Conservation (phyloP, 2,113 vertebrate genomes). For the Bettongia penicillata region DNA sequence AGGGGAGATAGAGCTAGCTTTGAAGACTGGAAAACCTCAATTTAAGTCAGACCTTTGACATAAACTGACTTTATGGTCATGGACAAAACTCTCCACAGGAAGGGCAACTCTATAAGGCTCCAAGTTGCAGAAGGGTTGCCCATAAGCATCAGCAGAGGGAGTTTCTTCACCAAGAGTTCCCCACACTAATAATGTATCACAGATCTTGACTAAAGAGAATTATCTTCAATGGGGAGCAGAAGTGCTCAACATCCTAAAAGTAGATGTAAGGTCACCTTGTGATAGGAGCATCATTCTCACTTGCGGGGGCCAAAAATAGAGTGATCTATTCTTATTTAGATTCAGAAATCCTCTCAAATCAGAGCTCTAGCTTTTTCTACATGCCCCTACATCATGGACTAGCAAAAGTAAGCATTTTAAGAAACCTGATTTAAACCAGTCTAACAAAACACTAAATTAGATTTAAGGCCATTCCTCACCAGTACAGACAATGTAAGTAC, state of each 20-base stretch:
- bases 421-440: constrained; percentile 1
- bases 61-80: background rate
- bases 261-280: constrained; percentile 20
- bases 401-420: constrained; percentile 21
- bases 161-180: background rate
- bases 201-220: background rate
- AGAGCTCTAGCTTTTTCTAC: constrained; percentile 32
- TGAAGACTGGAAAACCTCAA: background rate
- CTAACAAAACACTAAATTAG: constrained; percentile 1
- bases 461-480: constrained; percentile 25
- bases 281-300: constrained; percentile 20
- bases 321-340: constrained; percentile 36
- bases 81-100: background rate
- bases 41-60: background rate
- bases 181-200: background rate
- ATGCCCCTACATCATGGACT: constrained; percentile 1
- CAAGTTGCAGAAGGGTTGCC: background rate
- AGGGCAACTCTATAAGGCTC: background rate
- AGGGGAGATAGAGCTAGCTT: background rate
- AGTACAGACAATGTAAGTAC: constrained; percentile 32
- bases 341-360: constrained; percentile 51
- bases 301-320: constrained; percentile 22
- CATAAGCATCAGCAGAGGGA: background rate
- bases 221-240: background rate
- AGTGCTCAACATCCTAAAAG: constrained; percentile 2